Base-by-base conservation (phyloP, 2,113 vertebrate species). In the Penelope pileata region DNA sequence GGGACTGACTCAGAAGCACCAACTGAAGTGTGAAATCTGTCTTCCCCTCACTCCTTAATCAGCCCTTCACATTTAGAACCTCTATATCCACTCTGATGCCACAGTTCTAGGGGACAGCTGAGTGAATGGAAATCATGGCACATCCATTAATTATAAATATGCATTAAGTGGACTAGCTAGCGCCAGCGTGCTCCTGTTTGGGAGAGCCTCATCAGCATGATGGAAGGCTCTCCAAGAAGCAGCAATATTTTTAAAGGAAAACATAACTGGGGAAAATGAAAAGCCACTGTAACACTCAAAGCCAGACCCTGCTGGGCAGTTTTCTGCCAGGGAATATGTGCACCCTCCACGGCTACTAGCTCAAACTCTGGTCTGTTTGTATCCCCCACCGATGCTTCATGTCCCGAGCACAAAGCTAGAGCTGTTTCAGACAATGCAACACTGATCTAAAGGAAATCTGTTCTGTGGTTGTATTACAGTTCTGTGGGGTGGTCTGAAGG, bases 21-120 rank as follows among this genome's bases (percentile, higher is more conserved):
- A 90, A 88, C 32, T 82, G 45, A 87, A 91, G 87, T 86, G 91
- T 88, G 90, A 96, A 94, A 91, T 93, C 68, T 63, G 29, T 82
- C 91, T 94, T 96, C 30, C 38, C 34, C 23, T 87, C 72, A 67
- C 72, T 48, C 80, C 68, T 51, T 91, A 81, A 93, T 72, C 88
- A 93, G 64, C 47, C 60, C 40, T 92, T 91, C 47, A 18, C 40
- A 45, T 91, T 93, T 68, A 42, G 94, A 93, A 56, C 38, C 32
- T 58, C 59, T 81, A 29, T 36, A 88, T 77, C 68, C 73, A 27
- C 79, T 86, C 36, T 50, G 58, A 88, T 77, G 43, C 68, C 47
- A 60, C 34, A 63, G 51, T n/a, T 23, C 5, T 7, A 7, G 24
- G 10, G 4, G 21, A 36, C 12, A 78, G 43, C 56, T 78, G 64